These are phyloP conservation scores for Oenanthe oenanthe DNA, from an alignment of 2,113 vertebrate genomes.

Conservation along the genomic window DNA sequence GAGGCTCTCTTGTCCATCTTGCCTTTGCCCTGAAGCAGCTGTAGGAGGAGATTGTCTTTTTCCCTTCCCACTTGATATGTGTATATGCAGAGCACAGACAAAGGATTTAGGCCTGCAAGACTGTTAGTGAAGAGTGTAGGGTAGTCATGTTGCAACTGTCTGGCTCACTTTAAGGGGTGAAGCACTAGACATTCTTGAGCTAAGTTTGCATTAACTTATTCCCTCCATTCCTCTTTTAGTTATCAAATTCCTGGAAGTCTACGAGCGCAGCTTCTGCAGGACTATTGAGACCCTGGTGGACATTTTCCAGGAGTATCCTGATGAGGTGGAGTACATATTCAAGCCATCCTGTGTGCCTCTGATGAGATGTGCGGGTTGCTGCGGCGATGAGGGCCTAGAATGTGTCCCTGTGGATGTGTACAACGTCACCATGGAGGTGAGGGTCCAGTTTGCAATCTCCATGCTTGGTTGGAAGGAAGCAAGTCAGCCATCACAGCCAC, in stretches of 20 bases:
- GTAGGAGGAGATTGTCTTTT: background rate
- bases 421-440: constrained; percentile 96
- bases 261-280: constrained; percentile 90
- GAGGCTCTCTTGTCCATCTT: background rate
- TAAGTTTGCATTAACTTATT: constrained; percentile 47
- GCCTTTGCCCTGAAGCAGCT: background rate
- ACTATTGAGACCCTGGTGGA: constrained; percentile 94
- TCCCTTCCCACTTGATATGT: background rate
- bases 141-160: constrained; percentile 29
- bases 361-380: constrained; percentile 93
- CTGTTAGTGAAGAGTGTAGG: background rate
- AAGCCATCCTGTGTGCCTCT: constrained; percentile 95
- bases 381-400: constrained; percentile 91
- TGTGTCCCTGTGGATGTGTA: constrained; percentile 86
- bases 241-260: constrained; percentile 93
- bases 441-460: background rate
- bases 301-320: constrained; percentile 95
- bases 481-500: background rate
- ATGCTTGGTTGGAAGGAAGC: background rate
- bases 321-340: constrained; percentile 95
- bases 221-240: constrained; percentile 72
- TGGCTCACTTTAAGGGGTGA: background rate
- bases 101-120: background rate
- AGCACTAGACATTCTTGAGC: background rate
- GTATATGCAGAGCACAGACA: background rate